These are phyloP conservation scores for Lepidurus apus DNA, from an alignment of 1,140 invertebrate genomes.

Conservation along the genomic window DNA sequence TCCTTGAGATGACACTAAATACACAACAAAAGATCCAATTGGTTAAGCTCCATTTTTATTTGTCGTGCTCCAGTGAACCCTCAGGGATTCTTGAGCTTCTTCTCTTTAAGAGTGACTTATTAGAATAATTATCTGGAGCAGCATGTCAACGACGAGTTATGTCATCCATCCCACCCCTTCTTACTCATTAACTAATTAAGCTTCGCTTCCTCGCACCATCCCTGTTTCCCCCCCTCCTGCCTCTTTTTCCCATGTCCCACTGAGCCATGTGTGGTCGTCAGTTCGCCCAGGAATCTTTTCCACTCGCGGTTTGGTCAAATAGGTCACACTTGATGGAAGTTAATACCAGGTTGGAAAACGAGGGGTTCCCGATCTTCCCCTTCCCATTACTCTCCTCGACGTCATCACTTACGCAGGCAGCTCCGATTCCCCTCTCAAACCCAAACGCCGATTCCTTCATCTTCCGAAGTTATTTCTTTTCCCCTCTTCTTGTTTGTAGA, in stretches of 20 bases:
- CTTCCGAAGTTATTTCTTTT: not conserved
- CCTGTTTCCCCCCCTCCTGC: not conserved
- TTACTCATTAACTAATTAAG: constrained; percentile 12
- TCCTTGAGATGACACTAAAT: too few relatives aligned
- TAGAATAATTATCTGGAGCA: not conserved
- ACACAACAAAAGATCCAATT: too few relatives aligned
- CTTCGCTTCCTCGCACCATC: not conserved
- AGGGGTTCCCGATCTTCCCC: not conserved
- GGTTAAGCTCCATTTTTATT: too few relatives aligned
- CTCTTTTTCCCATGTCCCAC: not conserved
- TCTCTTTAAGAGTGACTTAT: not conserved
- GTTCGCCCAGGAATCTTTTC: not conserved
- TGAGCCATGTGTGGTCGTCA: not conserved
- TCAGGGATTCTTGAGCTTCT: too few relatives aligned
- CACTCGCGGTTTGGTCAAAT: not conserved
- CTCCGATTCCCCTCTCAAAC: not conserved
- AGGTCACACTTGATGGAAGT: not conserved
- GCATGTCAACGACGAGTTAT: not conserved
- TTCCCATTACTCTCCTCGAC: not conserved
- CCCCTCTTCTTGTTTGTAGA: not conserved
- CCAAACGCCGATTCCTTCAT: not conserved
- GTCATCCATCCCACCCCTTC: not conserved
- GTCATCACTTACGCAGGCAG: not conserved
- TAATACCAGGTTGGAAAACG: not conserved
- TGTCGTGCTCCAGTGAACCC: too few relatives aligned